Percentiles rank a stretch among this genome's conserved stretches.
Conservation (phyloP, 2,113 vertebrate genomes). For the Herpailurus yagouaroundi region DNA sequence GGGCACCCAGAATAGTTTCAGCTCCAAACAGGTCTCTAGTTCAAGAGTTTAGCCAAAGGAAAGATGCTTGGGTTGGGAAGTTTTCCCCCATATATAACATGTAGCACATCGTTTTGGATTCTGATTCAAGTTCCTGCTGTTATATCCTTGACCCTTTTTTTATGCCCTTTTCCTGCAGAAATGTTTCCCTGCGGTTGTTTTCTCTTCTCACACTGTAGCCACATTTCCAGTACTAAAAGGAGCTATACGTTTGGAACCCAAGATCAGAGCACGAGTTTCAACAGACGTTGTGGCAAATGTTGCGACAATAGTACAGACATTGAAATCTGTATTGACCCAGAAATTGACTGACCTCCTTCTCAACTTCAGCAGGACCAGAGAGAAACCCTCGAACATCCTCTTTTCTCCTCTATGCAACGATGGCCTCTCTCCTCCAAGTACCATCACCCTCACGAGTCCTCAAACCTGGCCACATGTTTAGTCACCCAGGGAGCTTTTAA, state of each 20-base stretch:
- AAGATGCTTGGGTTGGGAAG: background rate
- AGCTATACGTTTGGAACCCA: background rate
- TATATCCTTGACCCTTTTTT: constrained; percentile 20
- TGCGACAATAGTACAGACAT: background rate
- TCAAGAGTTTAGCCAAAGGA: background rate
- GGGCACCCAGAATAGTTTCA: constrained; percentile 66
- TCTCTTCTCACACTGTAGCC: background rate
- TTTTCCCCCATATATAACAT: background rate
- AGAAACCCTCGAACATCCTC: background rate
- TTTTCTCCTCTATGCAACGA: background rate
- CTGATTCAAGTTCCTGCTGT: constrained; percentile 16
- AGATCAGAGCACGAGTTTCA: background rate
- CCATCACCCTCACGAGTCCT: background rate
- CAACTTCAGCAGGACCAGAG: background rate
- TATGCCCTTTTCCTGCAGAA: background rate
- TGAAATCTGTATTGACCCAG: constrained; percentile 5
- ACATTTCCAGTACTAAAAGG: constrained; percentile 6
- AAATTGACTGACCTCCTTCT: background rate
- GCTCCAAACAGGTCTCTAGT: constrained; percentile 54
- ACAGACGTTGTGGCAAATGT: background rate
- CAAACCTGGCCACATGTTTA: background rate
- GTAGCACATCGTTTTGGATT: background rate
- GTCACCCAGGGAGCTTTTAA: background rate
- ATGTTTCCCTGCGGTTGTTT: background rate
- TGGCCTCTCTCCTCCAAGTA: background rate